Percentiles rank a stretch among this genome's conserved stretches.
Conservation (phyloP, 2,797 vertebrate genomes). For the Gephyroberyx darwinii region DNA sequence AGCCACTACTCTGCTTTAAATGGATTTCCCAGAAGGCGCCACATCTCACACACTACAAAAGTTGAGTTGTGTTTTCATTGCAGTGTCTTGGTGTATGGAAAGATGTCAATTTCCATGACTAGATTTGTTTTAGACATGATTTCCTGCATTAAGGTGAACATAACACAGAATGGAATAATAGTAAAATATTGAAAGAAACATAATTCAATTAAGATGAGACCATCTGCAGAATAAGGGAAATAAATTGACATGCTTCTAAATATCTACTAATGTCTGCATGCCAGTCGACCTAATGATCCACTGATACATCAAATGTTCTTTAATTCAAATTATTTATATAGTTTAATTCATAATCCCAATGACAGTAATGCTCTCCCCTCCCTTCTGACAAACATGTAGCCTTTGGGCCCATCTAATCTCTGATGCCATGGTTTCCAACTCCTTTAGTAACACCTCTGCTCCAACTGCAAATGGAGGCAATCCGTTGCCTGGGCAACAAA, state of each 20-base stretch:
- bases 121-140: background rate
- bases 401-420: slow-evolving; percentile 72
- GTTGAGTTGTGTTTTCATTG: background rate
- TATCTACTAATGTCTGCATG: slow-evolving; percentile 15
- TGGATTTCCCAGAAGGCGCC: slow-evolving; percentile 12
- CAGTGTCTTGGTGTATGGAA: background rate
- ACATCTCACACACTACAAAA: slow-evolving; percentile 13
- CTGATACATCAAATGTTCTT: slow-evolving; percentile 33
- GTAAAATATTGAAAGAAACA: background rate
- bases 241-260: slow-evolving; percentile 1
- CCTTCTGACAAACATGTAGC: slow-evolving; percentile 64
- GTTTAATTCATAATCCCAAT: slow-evolving; percentile 26
- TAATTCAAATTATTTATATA: slow-evolving; percentile 31
- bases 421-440: slow-evolving; percentile 73
- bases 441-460: slow-evolving; percentile 78
- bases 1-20: slow-evolving; percentile 60
- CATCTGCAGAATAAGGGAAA: background rate
- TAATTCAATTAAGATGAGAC: background rate
- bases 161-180: background rate
- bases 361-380: slow-evolving; percentile 55
- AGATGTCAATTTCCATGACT: slow-evolving; percentile 8
- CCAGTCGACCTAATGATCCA: slow-evolving; percentile 32
- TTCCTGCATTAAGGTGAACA: slow-evolving; percentile 13
- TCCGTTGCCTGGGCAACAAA: slow-evolving; percentile 81
- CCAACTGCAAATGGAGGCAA: slow-evolving; percentile 79